These are phyloP conservation scores for Caenorhabditis angaria DNA, from an alignment of 2,888 invertebrate genomes.

Conservation along the genomic window DNA sequence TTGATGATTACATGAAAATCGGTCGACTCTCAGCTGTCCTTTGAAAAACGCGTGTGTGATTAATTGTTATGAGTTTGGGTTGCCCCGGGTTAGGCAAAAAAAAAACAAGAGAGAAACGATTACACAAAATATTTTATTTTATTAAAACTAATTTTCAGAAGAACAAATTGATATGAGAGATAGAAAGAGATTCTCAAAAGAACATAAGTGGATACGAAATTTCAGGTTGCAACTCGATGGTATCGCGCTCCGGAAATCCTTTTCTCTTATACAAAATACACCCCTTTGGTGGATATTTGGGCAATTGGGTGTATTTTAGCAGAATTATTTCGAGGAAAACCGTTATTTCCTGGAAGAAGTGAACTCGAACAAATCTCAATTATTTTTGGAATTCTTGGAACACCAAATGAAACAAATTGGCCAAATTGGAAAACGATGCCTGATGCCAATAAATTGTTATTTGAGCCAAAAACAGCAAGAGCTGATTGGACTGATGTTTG, in stretches of 20 bases:
- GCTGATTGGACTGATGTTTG: conserved; percentile 40
- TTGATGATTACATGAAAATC: conserved; percentile 26
- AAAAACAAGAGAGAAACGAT: too few species aligned
- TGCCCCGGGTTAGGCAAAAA: conserved; percentile 17
- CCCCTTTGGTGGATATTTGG: conserved; percentile 57
- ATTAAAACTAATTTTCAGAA: too few species aligned
- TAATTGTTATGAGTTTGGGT: conserved; percentile 11
- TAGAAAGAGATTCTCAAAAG: conserved; percentile 5
- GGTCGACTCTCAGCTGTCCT: background rate
- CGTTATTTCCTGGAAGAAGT: conserved; percentile 63
- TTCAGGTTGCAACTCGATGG: conserved; percentile 63
- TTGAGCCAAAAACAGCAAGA: conserved; percentile 41
- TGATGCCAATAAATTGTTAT: conserved; percentile 52
- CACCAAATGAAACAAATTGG: conserved; percentile 61
- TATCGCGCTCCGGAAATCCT: conserved; percentile 67
- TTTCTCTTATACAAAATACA: conserved; percentile 48
- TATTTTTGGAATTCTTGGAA: conserved; percentile 62
- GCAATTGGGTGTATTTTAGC: conserved; percentile 65
- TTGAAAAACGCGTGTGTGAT: background rate
- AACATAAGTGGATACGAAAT: too few species aligned
- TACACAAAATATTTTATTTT: too few species aligned
- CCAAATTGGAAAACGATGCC: conserved; percentile 62
- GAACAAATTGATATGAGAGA: too few species aligned
- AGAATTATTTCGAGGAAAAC: conserved; percentile 57
- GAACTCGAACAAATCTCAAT: conserved; percentile 67